Base-by-base conservation (phyloP, 2,888 invertebrate species). In the Argyra leucocephala region DNA sequence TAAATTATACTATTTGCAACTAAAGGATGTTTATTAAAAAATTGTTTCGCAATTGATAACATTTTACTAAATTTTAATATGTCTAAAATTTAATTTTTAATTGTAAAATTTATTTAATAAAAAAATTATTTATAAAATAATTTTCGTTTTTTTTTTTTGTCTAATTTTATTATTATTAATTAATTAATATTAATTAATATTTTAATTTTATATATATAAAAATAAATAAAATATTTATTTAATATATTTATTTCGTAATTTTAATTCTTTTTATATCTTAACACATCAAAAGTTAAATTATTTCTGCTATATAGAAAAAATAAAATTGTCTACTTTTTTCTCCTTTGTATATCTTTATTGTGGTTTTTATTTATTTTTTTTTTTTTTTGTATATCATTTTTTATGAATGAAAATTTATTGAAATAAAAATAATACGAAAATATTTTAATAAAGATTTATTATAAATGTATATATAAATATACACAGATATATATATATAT, bases 1-100 rank as follows among this genome's bases (percentile, higher is more conserved):
- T 91, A 92, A 48, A 90, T 84, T 3, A 84, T 75, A 70, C 83
- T 81, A 72, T 85, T 85, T 65, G 84, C 81, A 58, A 83, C 67
- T 31, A 85, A 78, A 0, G 85, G 85, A 68, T 82, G 77, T 69
- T 75, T 80, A 69, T 78, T 75, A 62, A 86, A 80, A 18, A 82
- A 68, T 2, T 66, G 66, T 31, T 72, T 72, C 61, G 72, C 70
- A 63, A 65, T 61, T 24, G 24, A 26, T 26, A 61, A n/a, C 61
- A 61, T 61, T 26, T 59, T 59, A 6, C 1, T 4, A 3, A 10
- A 31, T 6, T 31, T 31, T 31, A n/a, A n/a, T n/a, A n/a, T n/a
- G n/a, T n/a, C n/a, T n/a, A n/a, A n/a, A n/a, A n/a, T n/a, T n/a
- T n/a, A n/a, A n/a, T 31, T 31, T 31, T 31, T 31, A 6, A 6